phyloP scores from a whole-genome alignment of 2,888 invertebrate genomes.

The Chrysolina haemoptera region DNA sequence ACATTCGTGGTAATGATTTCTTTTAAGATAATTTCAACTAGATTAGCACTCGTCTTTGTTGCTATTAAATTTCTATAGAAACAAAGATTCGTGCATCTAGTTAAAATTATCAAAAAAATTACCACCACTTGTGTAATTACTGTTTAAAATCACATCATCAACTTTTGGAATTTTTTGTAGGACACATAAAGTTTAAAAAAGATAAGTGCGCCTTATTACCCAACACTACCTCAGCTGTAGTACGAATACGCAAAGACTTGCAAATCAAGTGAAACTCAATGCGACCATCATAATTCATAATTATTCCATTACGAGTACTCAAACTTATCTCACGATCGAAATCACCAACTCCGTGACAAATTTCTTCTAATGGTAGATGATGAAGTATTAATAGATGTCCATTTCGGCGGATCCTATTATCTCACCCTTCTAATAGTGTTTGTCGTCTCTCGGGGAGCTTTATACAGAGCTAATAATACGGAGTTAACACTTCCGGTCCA shows the following conservation, averaged over 20 bases:
- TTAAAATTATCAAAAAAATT: no score
- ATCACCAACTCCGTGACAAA: conserved; percentile 46
- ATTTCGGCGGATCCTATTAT: conserved; percentile 52
- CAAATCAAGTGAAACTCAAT: neutral
- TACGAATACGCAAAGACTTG: no score
- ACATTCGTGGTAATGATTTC: no score
- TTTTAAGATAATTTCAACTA: no score
- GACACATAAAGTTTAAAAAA: no score
- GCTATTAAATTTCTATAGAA: no score
- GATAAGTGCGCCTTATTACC: neutral
- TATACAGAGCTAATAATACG: conserved; percentile 70
- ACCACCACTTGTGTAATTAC: no score
- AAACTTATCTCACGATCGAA: conserved; percentile 16
- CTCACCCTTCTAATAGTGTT: conserved; percentile 61
- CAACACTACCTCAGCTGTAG: neutral
- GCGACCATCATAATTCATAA: neutral
- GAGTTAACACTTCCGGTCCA: conserved; percentile 71
- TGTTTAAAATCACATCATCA: no score
- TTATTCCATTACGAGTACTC: neutral
- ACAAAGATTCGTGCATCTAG: no score
- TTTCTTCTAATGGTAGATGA: conserved; percentile 43
- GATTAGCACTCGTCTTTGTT: no score
- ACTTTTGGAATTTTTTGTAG: no score
- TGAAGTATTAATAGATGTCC: conserved; percentile 51
- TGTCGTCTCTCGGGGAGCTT: conserved; percentile 65